phyloP scores from a whole-genome alignment of 2,113 vertebrate genomes.

The Benitochromis conjunctus region DNA sequence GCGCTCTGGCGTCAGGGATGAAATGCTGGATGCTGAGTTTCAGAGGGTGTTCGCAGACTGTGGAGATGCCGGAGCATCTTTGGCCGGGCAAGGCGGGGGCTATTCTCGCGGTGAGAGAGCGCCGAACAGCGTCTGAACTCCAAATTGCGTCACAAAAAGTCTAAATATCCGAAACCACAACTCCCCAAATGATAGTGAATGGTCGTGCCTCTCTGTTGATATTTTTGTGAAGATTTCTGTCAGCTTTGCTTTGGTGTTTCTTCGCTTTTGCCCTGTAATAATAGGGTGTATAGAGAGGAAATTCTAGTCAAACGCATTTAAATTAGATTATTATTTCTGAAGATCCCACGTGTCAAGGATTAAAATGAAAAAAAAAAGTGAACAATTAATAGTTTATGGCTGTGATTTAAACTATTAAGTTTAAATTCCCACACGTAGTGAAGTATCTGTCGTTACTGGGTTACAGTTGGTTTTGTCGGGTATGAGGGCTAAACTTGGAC shows the following conservation, averaged over 20 bases:
- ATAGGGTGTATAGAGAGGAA: neutral
- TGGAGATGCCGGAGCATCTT: neutral
- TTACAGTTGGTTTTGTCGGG: neutral
- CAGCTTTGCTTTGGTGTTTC: neutral
- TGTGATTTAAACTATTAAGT: neutral
- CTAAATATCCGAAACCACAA: neutral
- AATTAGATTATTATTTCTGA: neutral
- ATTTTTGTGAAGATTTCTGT: neutral
- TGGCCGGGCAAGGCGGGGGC: neutral
- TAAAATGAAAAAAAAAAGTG: neutral
- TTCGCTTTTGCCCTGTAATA: neutral
- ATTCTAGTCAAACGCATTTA: neutral
- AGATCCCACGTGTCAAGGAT: neutral
- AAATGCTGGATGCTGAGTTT: conserved; percentile 12
- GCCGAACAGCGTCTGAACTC: conserved; percentile 14
- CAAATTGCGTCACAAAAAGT: neutral
- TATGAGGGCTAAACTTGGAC: neutral
- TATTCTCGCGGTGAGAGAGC: neutral
- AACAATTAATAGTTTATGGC: neutral
- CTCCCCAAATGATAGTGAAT: neutral
- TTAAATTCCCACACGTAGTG: neutral
- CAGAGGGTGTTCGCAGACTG: neutral
- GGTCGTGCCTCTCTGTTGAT: neutral
- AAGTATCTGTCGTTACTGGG: neutral
- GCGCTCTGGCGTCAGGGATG: neutral